Evolutionary conservation across 2,113 vertebrate genomes (phyloP).

Genomic region (Dasyurus viverrinus): DNA sequence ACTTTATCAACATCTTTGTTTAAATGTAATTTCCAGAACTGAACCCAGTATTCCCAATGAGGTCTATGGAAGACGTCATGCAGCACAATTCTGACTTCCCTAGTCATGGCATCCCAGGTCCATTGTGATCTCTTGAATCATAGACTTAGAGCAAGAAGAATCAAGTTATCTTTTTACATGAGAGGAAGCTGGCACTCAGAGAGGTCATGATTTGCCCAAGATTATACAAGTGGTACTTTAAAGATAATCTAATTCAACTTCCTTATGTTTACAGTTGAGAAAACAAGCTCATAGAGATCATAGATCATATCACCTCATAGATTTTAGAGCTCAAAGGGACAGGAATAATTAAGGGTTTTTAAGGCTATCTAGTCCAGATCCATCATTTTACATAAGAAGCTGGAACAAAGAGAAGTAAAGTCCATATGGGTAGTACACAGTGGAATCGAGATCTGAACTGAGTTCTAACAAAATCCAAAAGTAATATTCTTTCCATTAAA

Average conservation of each 20-base stretch:
- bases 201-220: not conserved
- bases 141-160: not conserved
- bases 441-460: not conserved
- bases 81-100: too few species aligned
- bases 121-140: not conserved
- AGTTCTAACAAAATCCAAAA: not conserved
- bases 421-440: not conserved
- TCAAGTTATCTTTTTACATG: not conserved
- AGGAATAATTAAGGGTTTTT: not conserved
- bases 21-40: too few species aligned
- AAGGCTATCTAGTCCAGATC: not conserved
- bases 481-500: not conserved
- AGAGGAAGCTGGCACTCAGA: not conserved
- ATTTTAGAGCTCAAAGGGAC: not conserved
- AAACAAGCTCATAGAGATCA: not conserved
- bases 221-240: not conserved
- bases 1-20: too few species aligned
- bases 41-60: too few species aligned
- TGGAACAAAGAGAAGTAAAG: not conserved
- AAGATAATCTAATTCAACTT: not conserved
- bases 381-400: not conserved
- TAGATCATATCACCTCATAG: not conserved
- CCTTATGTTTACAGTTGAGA: not conserved
- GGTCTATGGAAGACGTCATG: too few species aligned
- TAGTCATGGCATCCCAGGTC: not conserved